Evolutionary conservation across 2,797 vertebrate genomes (phyloP).

Genomic region (Propithecus perrieri): DNA sequence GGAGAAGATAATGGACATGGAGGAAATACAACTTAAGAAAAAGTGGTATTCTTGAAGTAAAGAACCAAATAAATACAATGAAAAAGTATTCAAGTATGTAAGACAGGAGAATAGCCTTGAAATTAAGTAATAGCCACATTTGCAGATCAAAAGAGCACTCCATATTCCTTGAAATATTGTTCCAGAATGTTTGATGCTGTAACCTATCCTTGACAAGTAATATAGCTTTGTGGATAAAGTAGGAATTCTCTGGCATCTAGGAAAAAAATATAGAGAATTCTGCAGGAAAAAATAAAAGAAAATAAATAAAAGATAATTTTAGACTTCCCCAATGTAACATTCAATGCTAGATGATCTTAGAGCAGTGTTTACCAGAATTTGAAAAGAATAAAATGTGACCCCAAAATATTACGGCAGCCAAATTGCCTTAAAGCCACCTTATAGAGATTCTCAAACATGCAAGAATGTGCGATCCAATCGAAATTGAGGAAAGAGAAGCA

Average conservation of each 20-base stretch:
- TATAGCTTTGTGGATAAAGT: neutral
- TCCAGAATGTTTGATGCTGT: neutral
- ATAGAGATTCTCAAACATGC: neutral
- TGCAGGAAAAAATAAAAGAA: neutral
- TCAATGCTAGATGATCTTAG: neutral
- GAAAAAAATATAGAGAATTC: neutral
- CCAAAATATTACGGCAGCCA: neutral
- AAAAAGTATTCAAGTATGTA: neutral
- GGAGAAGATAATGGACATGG: neutral
- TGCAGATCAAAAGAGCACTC: neutral
- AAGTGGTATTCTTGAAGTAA: neutral
- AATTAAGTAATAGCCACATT: neutral
- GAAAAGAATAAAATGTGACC: neutral
- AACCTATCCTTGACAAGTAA: neutral
- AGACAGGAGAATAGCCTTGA: neutral
- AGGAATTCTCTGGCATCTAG: neutral
- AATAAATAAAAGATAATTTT: neutral
- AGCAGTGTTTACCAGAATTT: neutral
- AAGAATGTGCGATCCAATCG: neutral
- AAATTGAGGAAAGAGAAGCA: neutral
- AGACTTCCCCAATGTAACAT: neutral
- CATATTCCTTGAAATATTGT: neutral
- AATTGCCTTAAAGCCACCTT: neutral
- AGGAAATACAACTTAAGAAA: neutral
- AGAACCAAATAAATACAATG: neutral